Evolutionary conservation across 2,888 invertebrate species (phyloP).

Genomic region (Linhomoeus sp.): DNA sequence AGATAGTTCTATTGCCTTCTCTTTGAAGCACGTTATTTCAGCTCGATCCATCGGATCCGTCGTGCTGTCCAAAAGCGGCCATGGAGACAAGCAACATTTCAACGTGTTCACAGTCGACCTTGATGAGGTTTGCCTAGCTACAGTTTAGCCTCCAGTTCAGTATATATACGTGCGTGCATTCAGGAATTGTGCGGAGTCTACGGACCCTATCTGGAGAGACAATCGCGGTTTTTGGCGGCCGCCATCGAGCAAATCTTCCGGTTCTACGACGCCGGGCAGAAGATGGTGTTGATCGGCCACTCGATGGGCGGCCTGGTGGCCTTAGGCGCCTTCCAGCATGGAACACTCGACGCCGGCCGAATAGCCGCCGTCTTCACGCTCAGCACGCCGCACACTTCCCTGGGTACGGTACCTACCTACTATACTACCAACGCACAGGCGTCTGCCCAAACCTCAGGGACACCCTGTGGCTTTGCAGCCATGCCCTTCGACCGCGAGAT

Average conservation of each 20-base stretch:
- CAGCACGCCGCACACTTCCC: constrained; percentile 71
- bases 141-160: background rate
- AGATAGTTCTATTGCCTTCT: background rate
- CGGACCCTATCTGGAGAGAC: constrained; percentile 57
- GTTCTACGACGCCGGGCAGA: constrained; percentile 21
- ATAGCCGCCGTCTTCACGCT: constrained; percentile 56
- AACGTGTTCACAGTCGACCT: constrained; percentile 78
- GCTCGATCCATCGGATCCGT: constrained; percentile 77
- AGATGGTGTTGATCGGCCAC: constrained; percentile 63
- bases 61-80: too few relatives aligned
- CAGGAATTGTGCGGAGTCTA: constrained; percentile 61
- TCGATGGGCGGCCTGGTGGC: constrained; percentile 82
- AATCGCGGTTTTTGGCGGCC: constrained; percentile 49
- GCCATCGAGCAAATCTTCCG: constrained; percentile 46
- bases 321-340: constrained; percentile 46
- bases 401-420: too few relatives aligned
- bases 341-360: constrained; percentile 37
- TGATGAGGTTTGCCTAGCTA: constrained; percentile 42
- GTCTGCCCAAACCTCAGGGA: too few relatives aligned
- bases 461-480: constrained; percentile 26
- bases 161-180: too few relatives aligned
- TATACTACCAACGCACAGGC: too few relatives aligned
- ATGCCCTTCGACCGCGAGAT: constrained; percentile 50
- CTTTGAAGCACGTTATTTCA: constrained; percentile 21
- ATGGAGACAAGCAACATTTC: constrained; percentile 42